Evolutionary conservation across 2,888 invertebrate genomes (phyloP).

Genomic region (Nasonovia ribisnigri): DNA sequence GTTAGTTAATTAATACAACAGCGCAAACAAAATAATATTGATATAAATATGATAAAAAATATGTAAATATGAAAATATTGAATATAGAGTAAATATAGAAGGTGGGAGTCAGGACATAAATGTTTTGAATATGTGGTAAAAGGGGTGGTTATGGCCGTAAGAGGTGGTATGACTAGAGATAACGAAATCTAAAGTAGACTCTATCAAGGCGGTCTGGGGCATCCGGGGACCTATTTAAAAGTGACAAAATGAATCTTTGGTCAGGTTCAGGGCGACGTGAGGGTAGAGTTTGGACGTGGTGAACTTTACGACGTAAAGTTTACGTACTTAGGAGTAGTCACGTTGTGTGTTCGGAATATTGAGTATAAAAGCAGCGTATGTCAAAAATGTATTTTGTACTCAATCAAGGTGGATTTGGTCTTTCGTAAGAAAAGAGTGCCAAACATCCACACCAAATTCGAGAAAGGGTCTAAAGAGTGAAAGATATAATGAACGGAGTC

Average conservation of each 20-base stretch:
- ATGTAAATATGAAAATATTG: no score
- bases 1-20: no score
- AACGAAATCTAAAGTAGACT: not conserved
- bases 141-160: not conserved
- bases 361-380: not conserved
- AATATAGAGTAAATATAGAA: no score
- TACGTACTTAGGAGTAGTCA: not conserved
- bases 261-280: not conserved
- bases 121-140: not conserved
- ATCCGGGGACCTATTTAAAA: not conserved
- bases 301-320: not conserved
- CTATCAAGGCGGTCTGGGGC: not conserved
- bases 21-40: no score
- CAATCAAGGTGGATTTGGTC: no score
- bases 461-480: no score
- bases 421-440: no score
- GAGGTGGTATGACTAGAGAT: not conserved
- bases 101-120: not conserved
- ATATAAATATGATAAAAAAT: no score
- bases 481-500: no score
- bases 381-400: not conserved
- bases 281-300: not conserved
- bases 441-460: no score
- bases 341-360: not conserved
- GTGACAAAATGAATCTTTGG: not conserved